Evolutionary conservation across 2,888 invertebrate genomes (phyloP).

Genomic region (Carterocephalus palaemon): DNA sequence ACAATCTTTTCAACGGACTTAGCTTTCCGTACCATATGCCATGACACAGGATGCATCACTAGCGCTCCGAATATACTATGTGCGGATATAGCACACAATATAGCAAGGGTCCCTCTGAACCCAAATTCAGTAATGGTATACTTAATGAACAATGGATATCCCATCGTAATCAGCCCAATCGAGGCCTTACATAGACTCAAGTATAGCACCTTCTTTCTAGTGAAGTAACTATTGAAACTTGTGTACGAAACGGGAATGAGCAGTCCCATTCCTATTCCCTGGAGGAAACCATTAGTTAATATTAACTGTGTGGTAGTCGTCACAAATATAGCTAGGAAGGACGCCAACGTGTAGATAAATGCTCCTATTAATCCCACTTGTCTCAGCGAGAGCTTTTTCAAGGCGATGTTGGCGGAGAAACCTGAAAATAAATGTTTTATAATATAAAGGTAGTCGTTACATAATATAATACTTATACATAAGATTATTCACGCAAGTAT

Average conservation of each 20-base stretch:
- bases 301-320: conserved; percentile 81
- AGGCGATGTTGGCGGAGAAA: conserved; percentile 82
- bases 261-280: conserved; percentile 83
- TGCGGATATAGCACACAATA: conserved; percentile 82
- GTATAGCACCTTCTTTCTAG: conserved; percentile 83
- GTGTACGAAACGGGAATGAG: conserved; percentile 86
- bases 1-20: conserved; percentile 66
- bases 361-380: conserved; percentile 83
- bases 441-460: no score
- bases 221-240: conserved; percentile 86
- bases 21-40: conserved; percentile 80
- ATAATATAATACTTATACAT: no score
- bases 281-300: conserved; percentile 81
- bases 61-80: conserved; percentile 83
- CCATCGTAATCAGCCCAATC: conserved; percentile 82
- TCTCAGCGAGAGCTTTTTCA: conserved; percentile 82
- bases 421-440: conserved; percentile 67
- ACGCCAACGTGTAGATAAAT: conserved; percentile 80
- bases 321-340: conserved; percentile 81
- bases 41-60: conserved; percentile 85
- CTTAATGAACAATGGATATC: conserved; percentile 82
- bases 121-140: conserved; percentile 81
- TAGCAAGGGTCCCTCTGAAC: conserved; percentile 84
- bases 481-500: no score
- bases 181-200: conserved; percentile 84